Conservation (phyloP, 2,888 invertebrate genomes). For the Agrochola lota region DNA sequence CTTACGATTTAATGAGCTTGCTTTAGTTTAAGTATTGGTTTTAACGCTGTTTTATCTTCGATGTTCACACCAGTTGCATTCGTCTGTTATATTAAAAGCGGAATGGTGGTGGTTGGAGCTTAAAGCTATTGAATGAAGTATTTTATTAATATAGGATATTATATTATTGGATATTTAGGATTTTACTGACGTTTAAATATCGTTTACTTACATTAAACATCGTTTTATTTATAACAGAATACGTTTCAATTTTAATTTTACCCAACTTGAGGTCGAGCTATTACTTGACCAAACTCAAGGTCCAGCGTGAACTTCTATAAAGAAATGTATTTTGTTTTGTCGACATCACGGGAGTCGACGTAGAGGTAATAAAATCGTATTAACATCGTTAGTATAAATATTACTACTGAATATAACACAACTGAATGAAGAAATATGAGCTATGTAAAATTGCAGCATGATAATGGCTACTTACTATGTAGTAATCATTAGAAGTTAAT, state of each 20-base stretch:
- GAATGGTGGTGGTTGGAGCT: background rate
- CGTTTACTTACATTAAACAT: background rate
- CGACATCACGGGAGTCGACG: background rate
- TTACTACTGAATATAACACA: background rate
- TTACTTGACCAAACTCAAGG: background rate
- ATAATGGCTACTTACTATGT: background rate
- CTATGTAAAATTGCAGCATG: background rate
- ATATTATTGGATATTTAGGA: too few species aligned
- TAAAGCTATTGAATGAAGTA: background rate
- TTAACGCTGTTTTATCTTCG: constrained; percentile 19
- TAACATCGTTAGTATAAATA: background rate
- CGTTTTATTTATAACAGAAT: background rate
- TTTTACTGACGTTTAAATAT: background rate
- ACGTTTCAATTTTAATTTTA: background rate
- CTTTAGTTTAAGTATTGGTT: constrained; percentile 28
- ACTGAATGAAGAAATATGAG: background rate
- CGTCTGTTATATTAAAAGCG: background rate
- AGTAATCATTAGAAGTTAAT: background rate
- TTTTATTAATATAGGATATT: background rate
- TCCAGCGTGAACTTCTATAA: background rate
- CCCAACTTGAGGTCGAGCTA: too few species aligned
- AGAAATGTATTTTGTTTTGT: background rate
- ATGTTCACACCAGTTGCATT: constrained; percentile 37
- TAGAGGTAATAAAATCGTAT: background rate
- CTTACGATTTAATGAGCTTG: constrained; percentile 39